Evolutionary conservation across 2,888 invertebrate species (phyloP).

Genomic region (Eristalis arbustorum): DNA sequence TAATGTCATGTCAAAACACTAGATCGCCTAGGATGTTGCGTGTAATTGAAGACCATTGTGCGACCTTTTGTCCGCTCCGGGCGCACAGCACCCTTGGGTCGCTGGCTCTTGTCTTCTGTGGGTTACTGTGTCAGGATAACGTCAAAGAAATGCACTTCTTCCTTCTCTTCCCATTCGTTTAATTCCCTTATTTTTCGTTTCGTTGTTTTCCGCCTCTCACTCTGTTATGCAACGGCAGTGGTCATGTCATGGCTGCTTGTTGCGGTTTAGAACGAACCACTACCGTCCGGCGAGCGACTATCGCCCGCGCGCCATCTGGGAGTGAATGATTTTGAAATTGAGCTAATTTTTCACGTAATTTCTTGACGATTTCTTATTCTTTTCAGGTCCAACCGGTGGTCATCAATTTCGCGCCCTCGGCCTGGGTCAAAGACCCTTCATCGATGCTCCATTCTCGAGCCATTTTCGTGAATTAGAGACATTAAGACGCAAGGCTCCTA

Average conservation of each 20-base stretch:
- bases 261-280: constrained; percentile 43
- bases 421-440: constrained; percentile 87
- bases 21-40: constrained; percentile 60
- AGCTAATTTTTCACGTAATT: constrained; percentile 55
- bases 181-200: too few relatives aligned
- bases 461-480: constrained; percentile 86
- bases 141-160: constrained; percentile 46
- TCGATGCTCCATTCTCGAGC: constrained; percentile 84
- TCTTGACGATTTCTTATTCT: constrained; percentile 30
- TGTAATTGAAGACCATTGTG: constrained; percentile 58
- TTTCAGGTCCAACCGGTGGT: constrained; percentile 82
- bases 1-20: constrained; percentile 69
- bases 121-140: constrained; percentile 68
- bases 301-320: neutral
- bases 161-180: neutral
- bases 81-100: constrained; percentile 20
- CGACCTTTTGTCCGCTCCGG: constrained; percentile 33
- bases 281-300: neutral
- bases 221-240: neutral
- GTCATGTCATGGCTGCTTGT: constrained; percentile 27
- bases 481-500: constrained; percentile 83
- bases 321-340: constrained; percentile 34
- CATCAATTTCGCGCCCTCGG: constrained; percentile 88
- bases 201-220: too few relatives aligned
- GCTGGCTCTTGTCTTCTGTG: constrained; percentile 45